These are phyloP conservation scores for Galerucella nymphaeae DNA, from an alignment of 2,888 invertebrate genomes.

Conservation along the genomic window DNA sequence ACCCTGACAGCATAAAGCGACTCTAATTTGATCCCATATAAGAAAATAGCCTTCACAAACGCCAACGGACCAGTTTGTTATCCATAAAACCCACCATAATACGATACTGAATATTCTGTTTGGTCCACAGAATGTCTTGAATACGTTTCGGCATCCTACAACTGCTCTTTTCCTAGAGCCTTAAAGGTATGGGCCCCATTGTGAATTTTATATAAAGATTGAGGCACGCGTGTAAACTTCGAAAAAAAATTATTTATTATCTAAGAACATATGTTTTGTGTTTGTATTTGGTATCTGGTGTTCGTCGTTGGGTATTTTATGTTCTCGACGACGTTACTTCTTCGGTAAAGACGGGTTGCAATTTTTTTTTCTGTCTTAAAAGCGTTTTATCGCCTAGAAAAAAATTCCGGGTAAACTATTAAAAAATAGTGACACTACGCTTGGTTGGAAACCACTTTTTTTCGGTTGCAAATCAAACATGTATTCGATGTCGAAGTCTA, in stretches of 20 bases:
- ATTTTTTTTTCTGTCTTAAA: conserved; percentile 14
- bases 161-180: conserved; percentile 57
- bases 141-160: conserved; percentile 52
- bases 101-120: background rate
- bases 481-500: background rate
- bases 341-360: conserved; percentile 23
- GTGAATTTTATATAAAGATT: conserved; percentile 58
- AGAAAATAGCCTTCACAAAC: conserved; percentile 42
- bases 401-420: conserved; percentile 24
- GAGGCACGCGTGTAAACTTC: conserved; percentile 60
- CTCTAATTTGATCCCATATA: conserved; percentile 54
- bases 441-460: background rate
- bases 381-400: conserved; percentile 3
- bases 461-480: background rate
- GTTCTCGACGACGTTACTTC: conserved; percentile 23
- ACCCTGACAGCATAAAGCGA: conserved; percentile 43
- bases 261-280: conserved; percentile 59
- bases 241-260: conserved; percentile 62
- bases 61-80: conserved; percentile 32
- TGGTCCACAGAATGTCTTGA: conserved; percentile 53
- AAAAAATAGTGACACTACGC: conserved; percentile 14
- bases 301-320: conserved; percentile 31
- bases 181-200: conserved; percentile 55
- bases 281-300: conserved; percentile 47
- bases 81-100: conserved; percentile 2